Evolutionary conservation across 2,797 vertebrate genomes (phyloP).

Genomic region (Pitangus sulphuratus): DNA sequence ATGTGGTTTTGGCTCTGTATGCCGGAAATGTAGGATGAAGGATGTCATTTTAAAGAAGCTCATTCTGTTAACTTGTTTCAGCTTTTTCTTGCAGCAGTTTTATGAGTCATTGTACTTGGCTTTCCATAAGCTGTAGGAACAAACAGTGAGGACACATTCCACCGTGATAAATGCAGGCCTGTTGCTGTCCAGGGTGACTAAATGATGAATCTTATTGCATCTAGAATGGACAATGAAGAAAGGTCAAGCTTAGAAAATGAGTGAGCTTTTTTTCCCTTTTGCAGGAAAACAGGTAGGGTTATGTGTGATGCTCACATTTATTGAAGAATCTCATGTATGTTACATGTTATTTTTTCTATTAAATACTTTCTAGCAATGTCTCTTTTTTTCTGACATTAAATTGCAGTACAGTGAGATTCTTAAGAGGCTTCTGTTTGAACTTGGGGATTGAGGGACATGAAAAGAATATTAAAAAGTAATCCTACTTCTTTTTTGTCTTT

Average conservation of each 20-base stretch:
- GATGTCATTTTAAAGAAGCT: background rate
- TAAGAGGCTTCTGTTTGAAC: background rate
- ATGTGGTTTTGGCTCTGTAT: background rate
- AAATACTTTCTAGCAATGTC: background rate
- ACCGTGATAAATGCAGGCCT: background rate
- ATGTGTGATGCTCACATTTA: background rate
- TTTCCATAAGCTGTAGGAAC: background rate
- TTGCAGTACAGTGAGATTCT: background rate
- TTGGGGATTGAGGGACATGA: background rate
- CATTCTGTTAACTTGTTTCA: slow-evolving; percentile 44
- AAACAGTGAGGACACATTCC: background rate
- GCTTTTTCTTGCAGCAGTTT: slow-evolving; percentile 42
- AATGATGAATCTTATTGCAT: background rate
- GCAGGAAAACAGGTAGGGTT: slow-evolving; percentile 6
- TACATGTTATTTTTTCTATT: background rate
- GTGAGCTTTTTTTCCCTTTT: background rate
- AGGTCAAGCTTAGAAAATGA: background rate
- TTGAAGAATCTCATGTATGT: background rate
- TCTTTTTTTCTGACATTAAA: background rate
- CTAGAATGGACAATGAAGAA: slow-evolving; percentile 21
- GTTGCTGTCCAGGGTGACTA: background rate
- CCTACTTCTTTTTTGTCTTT: slow-evolving; percentile 31
- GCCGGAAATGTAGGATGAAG: background rate
- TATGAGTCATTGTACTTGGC: slow-evolving; percentile 22
- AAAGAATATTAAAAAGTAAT: background rate